Conservation (phyloP, 2,888 invertebrate genomes). For the Flexamia atlantica region DNA sequence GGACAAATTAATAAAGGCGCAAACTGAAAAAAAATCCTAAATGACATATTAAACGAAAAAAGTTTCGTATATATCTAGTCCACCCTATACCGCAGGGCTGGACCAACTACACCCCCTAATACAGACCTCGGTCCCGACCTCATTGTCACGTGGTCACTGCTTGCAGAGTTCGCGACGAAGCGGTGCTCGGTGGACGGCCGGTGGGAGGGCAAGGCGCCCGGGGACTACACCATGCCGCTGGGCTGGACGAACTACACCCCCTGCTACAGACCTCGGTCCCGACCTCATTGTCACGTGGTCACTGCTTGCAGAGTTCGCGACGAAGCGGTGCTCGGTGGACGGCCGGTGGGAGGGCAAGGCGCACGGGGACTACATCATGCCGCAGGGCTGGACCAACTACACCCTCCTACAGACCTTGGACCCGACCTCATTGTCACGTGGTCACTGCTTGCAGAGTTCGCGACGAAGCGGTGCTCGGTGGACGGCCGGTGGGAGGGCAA, state of each 20-base stretch:
- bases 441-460: conserved; percentile 78
- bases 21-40: too few relatives aligned
- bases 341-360: conserved; percentile 84
- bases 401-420: conserved; percentile 84
- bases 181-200: conserved; percentile 82
- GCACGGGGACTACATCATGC: conserved; percentile 70
- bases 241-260: conserved; percentile 93
- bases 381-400: conserved; percentile 89
- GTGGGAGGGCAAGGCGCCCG: conserved; percentile 80
- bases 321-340: conserved; percentile 81
- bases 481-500: conserved; percentile 84
- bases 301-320: conserved; percentile 81
- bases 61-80: too few relatives aligned
- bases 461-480: conserved; percentile 82
- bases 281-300: background rate
- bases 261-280: too few relatives aligned
- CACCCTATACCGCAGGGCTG: conserved; percentile 79
- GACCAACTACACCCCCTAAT: conserved; percentile 90
- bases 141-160: conserved; percentile 37
- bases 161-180: conserved; percentile 83
- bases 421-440: background rate
- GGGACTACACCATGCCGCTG: conserved; percentile 70
- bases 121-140: too few relatives aligned
- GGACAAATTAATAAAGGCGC: too few relatives aligned
- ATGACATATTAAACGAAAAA: too few relatives aligned